Evolutionary conservation across 1,140 invertebrate genomes (phyloP), one percentile per base, ranked within the genome.

Genomic region (Lordiphosa stackelbergi): DNA sequence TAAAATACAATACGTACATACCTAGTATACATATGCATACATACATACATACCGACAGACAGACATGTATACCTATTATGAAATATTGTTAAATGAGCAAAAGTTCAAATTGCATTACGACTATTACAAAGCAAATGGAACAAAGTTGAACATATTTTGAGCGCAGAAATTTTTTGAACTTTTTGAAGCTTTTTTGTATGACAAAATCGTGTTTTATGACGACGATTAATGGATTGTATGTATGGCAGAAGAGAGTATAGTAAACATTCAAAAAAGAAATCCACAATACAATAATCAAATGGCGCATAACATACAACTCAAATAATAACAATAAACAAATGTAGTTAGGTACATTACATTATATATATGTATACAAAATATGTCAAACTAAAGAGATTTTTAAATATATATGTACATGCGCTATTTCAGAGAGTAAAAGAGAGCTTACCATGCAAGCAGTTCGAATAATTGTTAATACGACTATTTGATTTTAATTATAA

Each of bases 81-180:
- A 69, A 63, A 74, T 69, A 78, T 79, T 81, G 75, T 83, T 83
- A 81, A 2, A 31, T 81, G 77, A 81, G 71, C 75, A 83, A 83
- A 58, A 81, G 77, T 81, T 81, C 77, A 81, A 81, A 81, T 81
- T 75, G 75, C 75, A 79, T 71, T 71, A 81, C 54, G 59, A 72
- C 71, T 79, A 75, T 58, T 53, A 65, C 41, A 78, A 78, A 65
- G 75, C 75, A 79, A 79, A 79, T 79, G 75, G 75, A 79, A 79
- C 75, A 79, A 75, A 75, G 75, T 79, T 79, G 75, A 79, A 79
- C 75, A 81, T 78, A 78, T 78, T 78, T 78, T 78, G 74, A 79
- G 60, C 79, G 74, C 74, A 56, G 48, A 62, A 46, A 54, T 81
- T 81, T 74, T 79, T 64, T 65, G 62, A 79, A 79, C 62, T 79